Evolutionary conservation across 1,140 invertebrate genomes (phyloP), one percentile per base, ranked within the genome.

Genomic region (Leptopilina clavipes): DNA sequence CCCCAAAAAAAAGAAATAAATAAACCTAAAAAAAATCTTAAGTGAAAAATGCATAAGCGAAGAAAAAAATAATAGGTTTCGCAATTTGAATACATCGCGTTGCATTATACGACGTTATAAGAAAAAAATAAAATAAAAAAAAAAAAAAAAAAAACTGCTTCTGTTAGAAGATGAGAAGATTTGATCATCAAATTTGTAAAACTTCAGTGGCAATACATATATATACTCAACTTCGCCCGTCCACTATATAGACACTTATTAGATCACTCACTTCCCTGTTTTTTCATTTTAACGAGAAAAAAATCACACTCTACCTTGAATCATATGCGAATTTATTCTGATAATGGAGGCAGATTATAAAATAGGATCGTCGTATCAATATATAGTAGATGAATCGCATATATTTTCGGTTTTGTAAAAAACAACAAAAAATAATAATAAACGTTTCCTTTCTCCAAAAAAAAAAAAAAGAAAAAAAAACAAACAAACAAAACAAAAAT

Each of bases 141-240:
- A 40, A 40, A n/a, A 9, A 7, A 40, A 40, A 40, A 40, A 6
- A 84, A 78, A 78, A 79, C 76, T 65, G 59, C 59, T 65, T 65
- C 73, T 76, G 76, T 83, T 79, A 76, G 79, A 75, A 70, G 79
- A 79, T 72, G 71, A 81, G 44, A 78, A 81, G 75, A 78, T 31
- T 78, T 83, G 82, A 80, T 80, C 75, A 83, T 65, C 11, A 65
- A 40, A 65, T 65, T 65, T 65, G 22, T 65, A 81, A 31, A 83
- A 77, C 81, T 75, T 85, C 81, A 73, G 77, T 85, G 76, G 84
- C 79, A 84, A 86, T 86, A 31, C 59, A 65, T 65, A 22, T 31
- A n/a, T n/a, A 31, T 65, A 81, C 74, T 83, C 80, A 73, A 86
- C 77, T 82, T 83, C 82, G 75, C 83, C 85, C 85, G 82, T 86